Evolutionary conservation across 2,797 vertebrate genomes (phyloP).

Genomic region (Aulostomus chinensis): DNA sequence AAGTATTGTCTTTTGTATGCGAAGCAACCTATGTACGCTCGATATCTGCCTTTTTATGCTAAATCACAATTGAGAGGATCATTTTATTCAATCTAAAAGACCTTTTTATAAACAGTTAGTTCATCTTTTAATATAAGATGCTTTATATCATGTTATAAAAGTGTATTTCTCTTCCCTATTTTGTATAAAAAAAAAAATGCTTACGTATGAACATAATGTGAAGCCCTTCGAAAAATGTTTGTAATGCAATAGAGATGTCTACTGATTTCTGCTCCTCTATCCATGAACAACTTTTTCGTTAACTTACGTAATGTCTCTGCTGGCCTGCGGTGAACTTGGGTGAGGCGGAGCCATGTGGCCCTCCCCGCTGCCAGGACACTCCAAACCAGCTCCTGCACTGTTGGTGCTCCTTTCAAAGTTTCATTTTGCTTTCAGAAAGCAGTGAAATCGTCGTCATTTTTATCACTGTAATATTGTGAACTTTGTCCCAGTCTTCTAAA

Average conservation of each 20-base stretch:
- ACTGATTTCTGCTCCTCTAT: conserved; percentile 77
- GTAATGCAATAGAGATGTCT: conserved; percentile 75
- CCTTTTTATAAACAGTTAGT: conserved; percentile 69
- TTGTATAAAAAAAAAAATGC: conserved; percentile 72
- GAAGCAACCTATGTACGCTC: conserved; percentile 70
- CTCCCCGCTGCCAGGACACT: conserved; percentile 39
- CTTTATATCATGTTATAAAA: conserved; percentile 68
- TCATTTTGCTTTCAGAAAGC: conserved; percentile 55
- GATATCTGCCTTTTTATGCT: conserved; percentile 71
- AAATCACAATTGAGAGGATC: conserved; percentile 60
- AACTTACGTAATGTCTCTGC: conserved; percentile 50
- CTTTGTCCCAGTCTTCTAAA: conserved; percentile 43
- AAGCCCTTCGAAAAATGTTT: conserved; percentile 78
- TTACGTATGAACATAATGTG: conserved; percentile 83
- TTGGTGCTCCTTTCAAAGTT: conserved; percentile 38
- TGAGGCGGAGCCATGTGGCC: conserved; percentile 33
- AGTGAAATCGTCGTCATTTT: conserved; percentile 34
- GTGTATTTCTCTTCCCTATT: conserved; percentile 51
- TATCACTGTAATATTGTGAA: conserved; percentile 62
- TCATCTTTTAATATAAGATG: conserved; percentile 75
- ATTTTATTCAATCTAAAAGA: conserved; percentile 66
- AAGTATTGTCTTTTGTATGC: conserved; percentile 70
- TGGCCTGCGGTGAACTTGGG: conserved; percentile 55
- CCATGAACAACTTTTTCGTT: conserved; percentile 54
- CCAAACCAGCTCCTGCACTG: conserved; percentile 45